A percentile compares a stretch with the other conserved stretches of the same genome.
Evolutionary conservation across 1,140 invertebrate species (phyloP).

Genomic region (Elymnias hypermnestra): DNA sequence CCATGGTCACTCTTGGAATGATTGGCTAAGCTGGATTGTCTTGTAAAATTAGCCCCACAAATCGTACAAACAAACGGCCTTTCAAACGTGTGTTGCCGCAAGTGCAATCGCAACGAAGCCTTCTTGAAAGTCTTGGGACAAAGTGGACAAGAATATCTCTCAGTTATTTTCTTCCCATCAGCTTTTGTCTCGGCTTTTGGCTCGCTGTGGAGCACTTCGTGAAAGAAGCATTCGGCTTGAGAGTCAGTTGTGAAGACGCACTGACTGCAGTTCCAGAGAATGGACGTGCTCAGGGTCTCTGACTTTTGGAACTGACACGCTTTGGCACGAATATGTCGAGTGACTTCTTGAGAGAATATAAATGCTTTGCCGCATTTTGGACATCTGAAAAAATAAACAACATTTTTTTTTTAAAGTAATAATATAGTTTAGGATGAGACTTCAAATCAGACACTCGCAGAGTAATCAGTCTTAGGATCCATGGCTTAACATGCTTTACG

Average conservation of each 20-base stretch:
- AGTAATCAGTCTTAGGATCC: too few relatives aligned
- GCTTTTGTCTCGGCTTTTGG: slow-evolving; percentile 41
- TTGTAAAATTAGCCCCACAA: slow-evolving; percentile 81
- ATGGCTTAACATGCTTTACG: too few relatives aligned
- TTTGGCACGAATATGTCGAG: slow-evolving; percentile 79
- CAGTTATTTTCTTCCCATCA: slow-evolving; percentile 39
- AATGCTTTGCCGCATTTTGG: slow-evolving; percentile 82
- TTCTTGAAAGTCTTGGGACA: slow-evolving; percentile 84
- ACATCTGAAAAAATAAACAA: slow-evolving; percentile 79
- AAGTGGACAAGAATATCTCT: slow-evolving; percentile 79
- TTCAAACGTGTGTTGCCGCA: slow-evolving; percentile 86
- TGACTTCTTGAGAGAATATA: slow-evolving; percentile 83
- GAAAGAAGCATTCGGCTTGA: slow-evolving; percentile 80
- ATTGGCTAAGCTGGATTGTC: slow-evolving; percentile 77
- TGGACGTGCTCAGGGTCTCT: slow-evolving; percentile 24
- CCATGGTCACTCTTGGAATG: slow-evolving; percentile 75
- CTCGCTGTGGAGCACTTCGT: slow-evolving; percentile 78
- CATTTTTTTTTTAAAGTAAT: too few relatives aligned
- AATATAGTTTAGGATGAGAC: too few relatives aligned
- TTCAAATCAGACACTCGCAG: too few relatives aligned
- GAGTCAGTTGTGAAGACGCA: slow-evolving; percentile 65
- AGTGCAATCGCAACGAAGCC: slow-evolving; percentile 81
- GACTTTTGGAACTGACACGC: slow-evolving; percentile 67
- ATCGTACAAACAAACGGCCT: slow-evolving; percentile 82
- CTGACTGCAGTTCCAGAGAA: slow-evolving; percentile 70